These are phyloP conservation scores for Labeo rohita DNA, from an alignment of 2,113 vertebrate species.

Conservation along the genomic window DNA sequence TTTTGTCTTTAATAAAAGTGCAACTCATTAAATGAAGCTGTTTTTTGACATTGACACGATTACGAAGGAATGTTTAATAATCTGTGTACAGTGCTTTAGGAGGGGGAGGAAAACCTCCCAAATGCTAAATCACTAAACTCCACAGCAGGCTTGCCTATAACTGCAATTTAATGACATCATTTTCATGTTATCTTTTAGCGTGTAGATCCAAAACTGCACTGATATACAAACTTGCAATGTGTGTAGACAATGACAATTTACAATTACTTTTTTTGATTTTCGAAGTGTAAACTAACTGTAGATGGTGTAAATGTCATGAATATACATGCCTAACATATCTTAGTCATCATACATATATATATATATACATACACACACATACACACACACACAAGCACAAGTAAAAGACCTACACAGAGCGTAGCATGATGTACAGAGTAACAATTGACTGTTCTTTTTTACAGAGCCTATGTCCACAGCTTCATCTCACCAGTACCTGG, in stretches of 20 bases:
- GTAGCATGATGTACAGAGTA: background rate
- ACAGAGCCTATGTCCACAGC: conserved; percentile 70
- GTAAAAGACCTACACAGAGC: too few species aligned
- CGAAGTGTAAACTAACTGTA: too few species aligned
- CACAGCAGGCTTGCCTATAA: background rate
- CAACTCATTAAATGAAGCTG: background rate
- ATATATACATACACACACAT: too few species aligned
- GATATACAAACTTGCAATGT: background rate
- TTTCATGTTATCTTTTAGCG: background rate
- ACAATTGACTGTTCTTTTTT: conserved; percentile 20
- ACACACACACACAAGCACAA: too few species aligned
- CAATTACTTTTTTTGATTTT: too few species aligned
- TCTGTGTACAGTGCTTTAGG: background rate
- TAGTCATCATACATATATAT: too few species aligned
- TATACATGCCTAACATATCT: too few species aligned
- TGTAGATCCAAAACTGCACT: background rate
- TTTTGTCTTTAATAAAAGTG: background rate
- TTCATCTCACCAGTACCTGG: conserved; percentile 58
- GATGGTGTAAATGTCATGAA: too few species aligned
- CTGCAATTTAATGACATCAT: background rate
- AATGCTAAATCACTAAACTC: background rate
- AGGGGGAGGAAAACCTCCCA: background rate
- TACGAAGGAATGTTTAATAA: background rate
- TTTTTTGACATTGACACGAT: background rate
- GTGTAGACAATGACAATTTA: too few species aligned